Evolutionary conservation across 2,888 invertebrate species (phyloP).

Genomic region (Hipparchia semele): DNA sequence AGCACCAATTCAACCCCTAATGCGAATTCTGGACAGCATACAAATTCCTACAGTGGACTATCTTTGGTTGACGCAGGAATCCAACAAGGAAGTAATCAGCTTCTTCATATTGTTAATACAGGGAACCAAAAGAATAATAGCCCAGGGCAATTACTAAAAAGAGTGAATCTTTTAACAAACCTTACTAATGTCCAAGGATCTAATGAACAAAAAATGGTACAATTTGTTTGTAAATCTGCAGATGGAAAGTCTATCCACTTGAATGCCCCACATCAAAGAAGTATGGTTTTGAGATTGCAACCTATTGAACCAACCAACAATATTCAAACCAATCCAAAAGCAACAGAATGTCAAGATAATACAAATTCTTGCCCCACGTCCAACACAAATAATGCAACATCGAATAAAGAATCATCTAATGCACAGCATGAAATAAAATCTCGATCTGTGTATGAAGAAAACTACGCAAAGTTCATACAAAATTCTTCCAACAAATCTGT

Average conservation of each 20-base stretch:
- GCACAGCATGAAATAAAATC: constrained; percentile 75
- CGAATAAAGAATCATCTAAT: constrained; percentile 52
- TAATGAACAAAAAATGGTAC: constrained; percentile 82
- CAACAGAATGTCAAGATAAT: constrained; percentile 58
- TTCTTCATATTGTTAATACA: constrained; percentile 77
- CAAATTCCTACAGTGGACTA: constrained; percentile 66
- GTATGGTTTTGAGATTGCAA: constrained; percentile 77
- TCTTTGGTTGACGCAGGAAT: constrained; percentile 73
- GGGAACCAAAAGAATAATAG: constrained; percentile 67
- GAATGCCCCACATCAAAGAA: constrained; percentile 79
- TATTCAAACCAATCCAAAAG: constrained; percentile 51
- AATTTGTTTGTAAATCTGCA: constrained; percentile 85
- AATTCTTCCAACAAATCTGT: constrained; percentile 61
- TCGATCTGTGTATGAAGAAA: constrained; percentile 81
- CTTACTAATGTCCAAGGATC: constrained; percentile 73
- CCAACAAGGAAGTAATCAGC: constrained; percentile 75
- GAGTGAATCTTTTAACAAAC: constrained; percentile 78
- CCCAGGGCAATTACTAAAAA: constrained; percentile 70
- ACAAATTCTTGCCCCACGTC: constrained; percentile 50
- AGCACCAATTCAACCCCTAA: constrained; percentile 51
- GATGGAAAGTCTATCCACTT: constrained; percentile 83
- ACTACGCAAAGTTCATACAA: constrained; percentile 81
- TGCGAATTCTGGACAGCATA: constrained; percentile 54
- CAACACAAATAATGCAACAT: constrained; percentile 40
- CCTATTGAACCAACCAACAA: constrained; percentile 68